phyloP scores from a whole-genome alignment of 2,797 vertebrate genomes.

The Phrynocephalus guinanensis region DNA sequence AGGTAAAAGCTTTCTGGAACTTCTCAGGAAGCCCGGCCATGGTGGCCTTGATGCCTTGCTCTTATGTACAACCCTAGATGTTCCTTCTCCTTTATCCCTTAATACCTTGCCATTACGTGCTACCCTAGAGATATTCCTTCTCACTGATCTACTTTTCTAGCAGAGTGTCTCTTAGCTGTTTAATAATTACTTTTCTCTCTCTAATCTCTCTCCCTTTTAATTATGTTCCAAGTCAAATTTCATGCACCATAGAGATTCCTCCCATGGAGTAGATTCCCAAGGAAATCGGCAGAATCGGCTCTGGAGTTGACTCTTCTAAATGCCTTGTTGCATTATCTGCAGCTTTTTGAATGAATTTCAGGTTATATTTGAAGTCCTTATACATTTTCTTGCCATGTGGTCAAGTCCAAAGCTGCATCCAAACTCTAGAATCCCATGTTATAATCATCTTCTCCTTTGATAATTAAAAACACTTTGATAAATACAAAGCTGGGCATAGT shows the following conservation, averaged over 20 bases:
- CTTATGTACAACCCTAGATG: no score
- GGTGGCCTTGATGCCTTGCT: no score
- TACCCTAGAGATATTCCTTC: not conserved
- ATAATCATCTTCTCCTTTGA: not conserved
- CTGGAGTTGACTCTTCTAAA: not conserved
- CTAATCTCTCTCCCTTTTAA: not conserved
- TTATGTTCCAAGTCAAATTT: not conserved
- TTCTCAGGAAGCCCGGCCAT: no score
- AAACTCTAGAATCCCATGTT: not conserved
- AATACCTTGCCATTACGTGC: no score
- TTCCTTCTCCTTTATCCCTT: not conserved
- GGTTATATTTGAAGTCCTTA: not conserved
- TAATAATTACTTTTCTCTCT: not conserved
- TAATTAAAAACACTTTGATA: conserved; percentile 10
- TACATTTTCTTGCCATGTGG: not conserved
- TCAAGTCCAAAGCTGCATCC: not conserved
- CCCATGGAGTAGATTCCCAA: not conserved
- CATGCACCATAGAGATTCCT: not conserved
- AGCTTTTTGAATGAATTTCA: not conserved
- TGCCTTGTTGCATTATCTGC: not conserved
- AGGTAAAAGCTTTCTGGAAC: no score
- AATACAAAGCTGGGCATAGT: not conserved
- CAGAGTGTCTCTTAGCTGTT: not conserved
- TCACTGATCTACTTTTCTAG: not conserved
- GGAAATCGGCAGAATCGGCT: not conserved